These are phyloP conservation scores for Nephotettix cincticeps DNA, from an alignment of 1,140 invertebrate species.

Conservation along the genomic window DNA sequence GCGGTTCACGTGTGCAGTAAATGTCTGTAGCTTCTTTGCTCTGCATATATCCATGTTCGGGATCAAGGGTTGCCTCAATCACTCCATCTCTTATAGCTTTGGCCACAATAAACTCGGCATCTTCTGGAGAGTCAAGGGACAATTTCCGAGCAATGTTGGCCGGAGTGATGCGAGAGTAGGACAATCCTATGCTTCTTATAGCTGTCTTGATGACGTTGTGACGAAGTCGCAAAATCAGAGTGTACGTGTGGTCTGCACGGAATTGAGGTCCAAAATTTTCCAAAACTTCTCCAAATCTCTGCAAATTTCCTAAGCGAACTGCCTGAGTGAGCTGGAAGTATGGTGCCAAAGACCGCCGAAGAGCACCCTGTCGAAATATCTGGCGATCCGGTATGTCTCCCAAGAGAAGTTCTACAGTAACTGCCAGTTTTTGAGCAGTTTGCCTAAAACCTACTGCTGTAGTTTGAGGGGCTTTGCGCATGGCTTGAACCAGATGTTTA, in stretches of 20 bases:
- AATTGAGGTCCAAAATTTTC: slow-evolving; percentile 88
- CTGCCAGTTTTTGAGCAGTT: slow-evolving; percentile 94
- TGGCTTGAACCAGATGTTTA: slow-evolving; percentile 90
- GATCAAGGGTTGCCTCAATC: slow-evolving; percentile 95
- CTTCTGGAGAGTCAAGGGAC: slow-evolving; percentile 90
- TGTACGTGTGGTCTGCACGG: slow-evolving; percentile 89
- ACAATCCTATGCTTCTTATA: slow-evolving; percentile 93
- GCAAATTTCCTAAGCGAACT: slow-evolving; percentile 92
- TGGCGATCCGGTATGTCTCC: slow-evolving; percentile 95
- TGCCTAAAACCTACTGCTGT: slow-evolving; percentile 98
- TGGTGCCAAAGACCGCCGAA: slow-evolving; percentile 84
- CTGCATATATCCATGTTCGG: slow-evolving; percentile 94
- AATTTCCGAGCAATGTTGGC: slow-evolving; percentile 93
- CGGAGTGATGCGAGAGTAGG: slow-evolving; percentile 95
- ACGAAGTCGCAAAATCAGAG: slow-evolving; percentile 87
- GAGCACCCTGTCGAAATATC: slow-evolving; percentile 82
- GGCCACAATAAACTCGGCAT: slow-evolving; percentile 98
- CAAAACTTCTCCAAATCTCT: slow-evolving; percentile 91
- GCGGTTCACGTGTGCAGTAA: slow-evolving; percentile 96
- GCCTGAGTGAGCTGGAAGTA: slow-evolving; percentile 98
- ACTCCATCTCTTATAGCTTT: slow-evolving; percentile 99
- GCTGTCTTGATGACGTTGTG: slow-evolving; percentile 99
- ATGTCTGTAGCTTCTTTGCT: slow-evolving; percentile 97
- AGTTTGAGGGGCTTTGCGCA: slow-evolving; percentile 95
- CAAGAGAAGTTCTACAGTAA: slow-evolving; percentile 92